Base-by-base conservation (phyloP, 1,140 invertebrate species). In the Homarus americanus region DNA sequence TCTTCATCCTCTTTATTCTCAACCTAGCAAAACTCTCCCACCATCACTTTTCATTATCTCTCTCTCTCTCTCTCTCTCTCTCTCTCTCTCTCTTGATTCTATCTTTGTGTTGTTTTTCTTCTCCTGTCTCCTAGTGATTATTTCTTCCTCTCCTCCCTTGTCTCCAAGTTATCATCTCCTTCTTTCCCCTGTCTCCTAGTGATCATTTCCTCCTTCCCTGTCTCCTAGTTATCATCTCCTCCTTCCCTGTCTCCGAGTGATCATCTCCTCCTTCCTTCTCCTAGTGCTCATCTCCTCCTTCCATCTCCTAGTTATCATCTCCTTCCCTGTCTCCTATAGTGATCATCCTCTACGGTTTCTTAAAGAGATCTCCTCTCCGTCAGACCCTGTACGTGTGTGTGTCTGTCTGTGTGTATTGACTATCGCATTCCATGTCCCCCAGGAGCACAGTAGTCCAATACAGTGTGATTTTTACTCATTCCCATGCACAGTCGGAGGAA, bases 401-500 rank as follows among this genome's bases (percentile, higher is more conserved):
- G n/a, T n/a, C n/a, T n/a, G n/a, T n/a, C n/a, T n/a, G n/a, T n/a
- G n/a, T n/a, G n/a, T n/a, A n/a, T n/a, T n/a, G n/a, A n/a, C n/a
- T n/a, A n/a, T n/a, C n/a, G n/a, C n/a, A n/a, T n/a, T 49, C 58
- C 58, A 4, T 20, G 12, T 49, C 44, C 58, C 20, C 78, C 79
- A 28, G 24, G 53, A 28, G 79, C 79, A 82, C 79, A 63, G 79
- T 82, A 63, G 79, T 76, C 83, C 83, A 86, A 86, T 86, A 76
- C 83, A 38, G 69, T 79, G 58, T 69, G 75, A 80, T 88, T 88
- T 80, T 72, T 80, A 82, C 17, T 41, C 88, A 83, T 90, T 90
- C 72, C 79, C 88, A 82, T 79, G 80, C 87, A 82, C 80, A 12
- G 66, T 44, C 36, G n/a, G 69, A 72, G 88, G 53, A 28, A 78